A percentile compares a stretch with the other conserved stretches of the same genome.
phyloP scores from a whole-genome alignment of 2,888 invertebrate genomes.

The Noctua janthe region DNA sequence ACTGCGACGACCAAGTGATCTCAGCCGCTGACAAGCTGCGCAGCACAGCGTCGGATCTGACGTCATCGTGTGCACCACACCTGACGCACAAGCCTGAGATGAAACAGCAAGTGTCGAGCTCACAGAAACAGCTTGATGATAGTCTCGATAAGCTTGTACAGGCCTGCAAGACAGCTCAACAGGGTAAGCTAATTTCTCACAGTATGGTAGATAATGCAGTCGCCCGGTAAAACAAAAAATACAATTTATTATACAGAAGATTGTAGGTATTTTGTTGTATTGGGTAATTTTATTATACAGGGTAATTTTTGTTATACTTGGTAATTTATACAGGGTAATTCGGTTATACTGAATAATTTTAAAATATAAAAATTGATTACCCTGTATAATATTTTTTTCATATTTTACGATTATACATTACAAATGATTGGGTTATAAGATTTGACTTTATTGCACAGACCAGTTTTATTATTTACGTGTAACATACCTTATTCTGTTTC shows the following conservation, averaged over 20 bases:
- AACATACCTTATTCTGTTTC: neutral
- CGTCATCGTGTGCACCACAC: constrained; percentile 34
- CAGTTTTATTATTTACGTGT: neutral
- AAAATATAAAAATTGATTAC: neutral
- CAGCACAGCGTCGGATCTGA: constrained; percentile 60
- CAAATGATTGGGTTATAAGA: no score
- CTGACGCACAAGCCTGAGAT: constrained; percentile 39
- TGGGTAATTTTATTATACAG: neutral
- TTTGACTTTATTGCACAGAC: neutral
- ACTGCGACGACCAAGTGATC: constrained; percentile 65
- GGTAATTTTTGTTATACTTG: neutral
- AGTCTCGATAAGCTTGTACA: constrained; percentile 63
- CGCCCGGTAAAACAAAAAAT: neutral
- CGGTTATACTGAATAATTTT: neutral
- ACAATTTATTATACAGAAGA: neutral
- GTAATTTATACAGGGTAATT: constrained; percentile 1
- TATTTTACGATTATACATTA: no score
- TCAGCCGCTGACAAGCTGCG: constrained; percentile 64
- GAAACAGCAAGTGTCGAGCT: constrained; percentile 21
- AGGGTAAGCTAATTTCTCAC: constrained; percentile 19
- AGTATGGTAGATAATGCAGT: neutral
- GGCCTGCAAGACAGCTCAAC: constrained; percentile 46
- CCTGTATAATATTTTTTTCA: neutral
- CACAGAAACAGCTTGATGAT: constrained; percentile 54
- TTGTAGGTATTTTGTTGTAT: neutral